Percentiles rank a stretch among this genome's conserved stretches.
phyloP scores from a whole-genome alignment of 2,797 vertebrate genomes.

The Tragelaphus oryx region DNA sequence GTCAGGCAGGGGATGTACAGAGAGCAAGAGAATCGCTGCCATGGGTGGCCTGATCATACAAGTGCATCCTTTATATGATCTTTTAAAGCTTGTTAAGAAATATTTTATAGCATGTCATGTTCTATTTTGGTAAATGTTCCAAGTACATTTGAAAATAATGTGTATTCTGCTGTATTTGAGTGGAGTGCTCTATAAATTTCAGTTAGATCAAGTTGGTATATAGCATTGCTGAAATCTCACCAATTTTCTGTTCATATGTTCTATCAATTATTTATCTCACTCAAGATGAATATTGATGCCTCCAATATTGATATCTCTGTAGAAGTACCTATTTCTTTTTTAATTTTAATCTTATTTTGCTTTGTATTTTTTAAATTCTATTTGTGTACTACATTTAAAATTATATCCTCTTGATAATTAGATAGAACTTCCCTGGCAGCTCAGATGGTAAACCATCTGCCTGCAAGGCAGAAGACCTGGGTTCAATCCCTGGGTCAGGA shows the following conservation, averaged over 20 bases:
- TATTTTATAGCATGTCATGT: not conserved
- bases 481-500: no score
- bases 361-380: not conserved
- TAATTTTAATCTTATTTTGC: not conserved
- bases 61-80: not conserved
- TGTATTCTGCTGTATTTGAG: not conserved
- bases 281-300: not conserved
- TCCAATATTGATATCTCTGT: not conserved
- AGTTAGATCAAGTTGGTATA: not conserved
- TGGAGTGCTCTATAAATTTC: not conserved
- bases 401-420: not conserved
- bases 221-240: not conserved
- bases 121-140: not conserved
- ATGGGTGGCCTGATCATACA: not conserved
- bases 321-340: not conserved
- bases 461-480: no score
- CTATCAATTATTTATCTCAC: not conserved
- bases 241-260: not conserved
- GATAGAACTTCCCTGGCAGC: not conserved
- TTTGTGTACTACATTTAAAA: not conserved
- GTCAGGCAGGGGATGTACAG: not conserved
- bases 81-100: not conserved
- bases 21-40: not conserved
- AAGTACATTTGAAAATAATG: constrained; percentile 11
- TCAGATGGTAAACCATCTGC: no score